Percentiles rank a stretch among this genome's conserved stretches.
These are phyloP conservation scores for Stomatorhinus ivindoensis DNA, from an alignment of 2,113 vertebrate genomes.

Conservation along the genomic window DNA sequence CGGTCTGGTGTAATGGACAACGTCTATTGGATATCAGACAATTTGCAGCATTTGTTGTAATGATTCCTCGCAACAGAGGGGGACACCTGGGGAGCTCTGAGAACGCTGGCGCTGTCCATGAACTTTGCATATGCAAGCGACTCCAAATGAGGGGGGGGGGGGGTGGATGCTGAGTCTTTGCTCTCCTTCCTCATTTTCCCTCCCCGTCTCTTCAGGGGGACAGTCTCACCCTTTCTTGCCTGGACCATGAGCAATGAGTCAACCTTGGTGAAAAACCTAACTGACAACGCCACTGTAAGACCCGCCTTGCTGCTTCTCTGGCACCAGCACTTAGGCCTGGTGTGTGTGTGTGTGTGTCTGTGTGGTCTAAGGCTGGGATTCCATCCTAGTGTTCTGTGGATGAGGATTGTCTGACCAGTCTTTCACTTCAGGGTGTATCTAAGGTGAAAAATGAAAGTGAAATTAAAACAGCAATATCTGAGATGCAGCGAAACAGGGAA, in stretches of 20 bases:
- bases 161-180: neutral
- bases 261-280: conserved; percentile 72
- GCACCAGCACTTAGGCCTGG: neutral
- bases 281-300: conserved; percentile 77
- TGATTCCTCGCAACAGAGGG: neutral
- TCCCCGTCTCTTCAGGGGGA: conserved; percentile 20
- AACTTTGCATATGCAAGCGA: neutral
- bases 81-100: neutral
- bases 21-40: neutral
- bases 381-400: neutral
- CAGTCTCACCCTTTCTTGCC: conserved; percentile 50
- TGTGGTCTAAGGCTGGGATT: neutral
- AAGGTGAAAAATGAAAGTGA: neutral
- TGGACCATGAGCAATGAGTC: conserved; percentile 85
- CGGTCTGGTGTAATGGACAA: neutral
- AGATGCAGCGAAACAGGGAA: neutral
- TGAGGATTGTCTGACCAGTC: neutral
- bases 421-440: neutral
- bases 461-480: neutral
- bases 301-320: neutral
- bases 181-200: neutral
- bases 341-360: neutral
- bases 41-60: neutral
- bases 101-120: neutral
- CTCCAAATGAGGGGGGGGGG: neutral